These are phyloP conservation scores for Sabatieria punctata DNA, from an alignment of 2,888 invertebrate genomes.

Conservation along the genomic window DNA sequence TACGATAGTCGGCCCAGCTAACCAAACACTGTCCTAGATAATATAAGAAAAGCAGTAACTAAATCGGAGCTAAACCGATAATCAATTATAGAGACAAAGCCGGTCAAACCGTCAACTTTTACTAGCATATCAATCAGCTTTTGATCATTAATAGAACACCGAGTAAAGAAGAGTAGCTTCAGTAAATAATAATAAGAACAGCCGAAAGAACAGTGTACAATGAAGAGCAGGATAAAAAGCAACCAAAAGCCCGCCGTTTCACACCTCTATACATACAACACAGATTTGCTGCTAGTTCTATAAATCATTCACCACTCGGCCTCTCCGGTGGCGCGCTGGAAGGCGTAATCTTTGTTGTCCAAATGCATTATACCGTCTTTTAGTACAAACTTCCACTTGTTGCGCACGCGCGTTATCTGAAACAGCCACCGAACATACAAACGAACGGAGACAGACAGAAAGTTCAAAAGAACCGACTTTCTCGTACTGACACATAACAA, in stretches of 20 bases:
- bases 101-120: no score
- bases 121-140: no score
- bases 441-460: neutral
- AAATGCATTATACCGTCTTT: slow-evolving; percentile 99
- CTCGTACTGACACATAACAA: slow-evolving; percentile 98
- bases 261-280: neutral
- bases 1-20: no score
- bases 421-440: slow-evolving; percentile 22
- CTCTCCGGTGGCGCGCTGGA: slow-evolving; percentile 95
- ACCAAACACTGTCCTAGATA: no score
- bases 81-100: no score
- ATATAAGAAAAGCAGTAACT: no score
- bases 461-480: slow-evolving; percentile 46
- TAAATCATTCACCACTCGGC: slow-evolving; percentile 81
- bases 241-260: neutral
- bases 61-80: no score
- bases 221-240: neutral
- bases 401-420: slow-evolving; percentile 85
- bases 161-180: no score
- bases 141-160: no score
- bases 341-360: slow-evolving; percentile 90
- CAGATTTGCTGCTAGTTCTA: neutral
- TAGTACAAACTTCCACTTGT: slow-evolving; percentile 97
- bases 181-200: no score
- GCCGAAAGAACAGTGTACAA: neutral